Base-by-base conservation (phyloP, 2,888 invertebrate genomes). In the Lasioglossum calceatum region DNA sequence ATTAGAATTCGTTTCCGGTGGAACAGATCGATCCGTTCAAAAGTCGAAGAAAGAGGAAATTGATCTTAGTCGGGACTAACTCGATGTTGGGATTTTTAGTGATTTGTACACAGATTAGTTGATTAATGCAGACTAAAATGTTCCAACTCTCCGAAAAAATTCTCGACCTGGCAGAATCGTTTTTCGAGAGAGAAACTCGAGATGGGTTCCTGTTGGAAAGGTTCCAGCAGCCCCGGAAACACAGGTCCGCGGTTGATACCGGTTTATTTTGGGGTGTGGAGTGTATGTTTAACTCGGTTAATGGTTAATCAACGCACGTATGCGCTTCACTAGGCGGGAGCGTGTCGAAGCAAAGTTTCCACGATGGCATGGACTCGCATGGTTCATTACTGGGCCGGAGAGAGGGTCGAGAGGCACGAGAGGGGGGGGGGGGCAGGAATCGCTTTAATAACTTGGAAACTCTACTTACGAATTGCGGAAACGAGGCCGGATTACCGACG, bases 381-480 rank as follows among this genome's bases (percentile, higher is more conserved):
- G 74, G 75, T 81, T 81, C 72, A 81, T 79, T 67, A 79, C 71
- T 79, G 39, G 50, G 70, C 3, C 32, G 12, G 4, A 7, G 19
- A 19, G 19, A 7, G 32, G 32, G 5, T 4, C 5, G 4, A 12
- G 67, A 7, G 32, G 32, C 2, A 12, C 5, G 4, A 12, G 67
- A 36, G 67, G 36, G 10, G 36, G 0, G 36, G 0, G 36, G 70
- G 4, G 1, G 39, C 27, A 42, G 58, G 76, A 85, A 81, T 85
- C 81, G 86, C 81, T 87, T 92, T 92, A 92, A 92, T 92, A 92
- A 90, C 88, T 92, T 91, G 83, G 79, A 82, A 92, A 89, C 87
- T 90, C 88, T 88, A 88, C 90, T 92, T 92, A 90, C 86, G 89
- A 91, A 88, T 91, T 87, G 86, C 81, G 85, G 86, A 85, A 82